Evolutionary conservation across 2,888 invertebrate genomes (phyloP).

Genomic region (Volucella inflata): DNA sequence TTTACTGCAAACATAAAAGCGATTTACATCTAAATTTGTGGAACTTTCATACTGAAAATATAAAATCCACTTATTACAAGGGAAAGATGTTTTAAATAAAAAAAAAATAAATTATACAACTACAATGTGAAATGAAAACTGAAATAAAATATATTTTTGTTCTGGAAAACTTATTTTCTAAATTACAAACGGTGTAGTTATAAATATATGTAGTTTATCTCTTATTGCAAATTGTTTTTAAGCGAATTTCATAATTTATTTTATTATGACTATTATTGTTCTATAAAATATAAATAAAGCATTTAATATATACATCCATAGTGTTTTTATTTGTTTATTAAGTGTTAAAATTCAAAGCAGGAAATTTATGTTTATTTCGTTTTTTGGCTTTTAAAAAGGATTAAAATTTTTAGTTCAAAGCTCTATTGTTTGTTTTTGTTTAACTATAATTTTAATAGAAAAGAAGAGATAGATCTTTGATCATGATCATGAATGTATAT

Average conservation of each 20-base stretch:
- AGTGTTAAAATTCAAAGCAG: constrained; percentile 25
- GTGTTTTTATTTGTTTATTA: constrained; percentile 12
- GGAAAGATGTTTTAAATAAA: constrained; percentile 24
- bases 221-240: constrained; percentile 78
- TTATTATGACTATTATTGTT: constrained; percentile 11
- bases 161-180: background rate
- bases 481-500: constrained; percentile 55
- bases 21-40: background rate
- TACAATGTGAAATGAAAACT: background rate
- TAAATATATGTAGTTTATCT: constrained; percentile 41
- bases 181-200: background rate
- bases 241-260: constrained; percentile 72
- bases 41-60: constrained; percentile 11
- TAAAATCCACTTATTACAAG: constrained; percentile 29
- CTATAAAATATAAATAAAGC: constrained; percentile 6
- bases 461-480: constrained; percentile 15
- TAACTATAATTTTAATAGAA: constrained; percentile 29
- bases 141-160: constrained; percentile 4
- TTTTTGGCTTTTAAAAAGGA: constrained; percentile 11
- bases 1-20: constrained; percentile 30
- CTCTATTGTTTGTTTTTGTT: constrained; percentile 1
- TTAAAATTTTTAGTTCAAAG: constrained; percentile 31
- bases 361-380: background rate
- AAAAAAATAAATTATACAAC: constrained; percentile 14
- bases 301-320: constrained; percentile 55